Evolutionary conservation across 2,113 vertebrate genomes (phyloP).

Genomic region (Felis catus): F.catus_Fca126_mat1.0 CM031412.1:64503001-64503500

Average conservation of each 20-base stretch:
- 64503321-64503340: background rate
- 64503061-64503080: background rate
- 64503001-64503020: background rate
- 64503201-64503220: background rate
- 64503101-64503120: background rate
- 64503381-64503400: background rate
- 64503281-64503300: background rate
- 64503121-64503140: background rate
- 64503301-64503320: background rate
- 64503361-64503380: background rate
- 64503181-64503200: background rate
- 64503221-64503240: background rate
- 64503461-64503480: too few relatives aligned
- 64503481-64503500: too few relatives aligned
- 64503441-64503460: background rate
- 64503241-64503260: background rate
- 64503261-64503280: background rate
- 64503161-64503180: background rate
- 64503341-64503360: background rate
- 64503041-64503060: background rate
- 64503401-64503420: background rate
- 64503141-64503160: background rate
- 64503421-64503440: background rate
- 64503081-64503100: background rate
- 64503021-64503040: background rate